phyloP scores from a whole-genome alignment of 2,113 vertebrate species.

The Zingel zingel region DNA sequence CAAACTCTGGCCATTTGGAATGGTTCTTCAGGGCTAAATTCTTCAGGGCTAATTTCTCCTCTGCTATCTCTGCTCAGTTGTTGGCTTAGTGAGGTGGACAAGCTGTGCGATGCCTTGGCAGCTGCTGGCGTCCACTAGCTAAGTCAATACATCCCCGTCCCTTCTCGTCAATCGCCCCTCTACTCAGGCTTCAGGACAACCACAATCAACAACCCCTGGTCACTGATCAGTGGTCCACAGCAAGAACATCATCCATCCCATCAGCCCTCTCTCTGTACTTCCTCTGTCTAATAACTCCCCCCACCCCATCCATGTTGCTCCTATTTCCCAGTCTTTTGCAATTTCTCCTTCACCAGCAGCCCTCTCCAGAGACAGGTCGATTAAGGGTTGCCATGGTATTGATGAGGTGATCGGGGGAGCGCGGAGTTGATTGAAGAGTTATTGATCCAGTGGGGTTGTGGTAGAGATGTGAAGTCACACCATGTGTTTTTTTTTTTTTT shows the following conservation, averaged over 20 bases:
- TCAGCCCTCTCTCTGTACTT: constrained; percentile 1
- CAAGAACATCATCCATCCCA: constrained; percentile 40
- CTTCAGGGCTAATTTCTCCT: constrained; percentile 23
- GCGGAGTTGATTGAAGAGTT: constrained; percentile 76
- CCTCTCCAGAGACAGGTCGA: constrained; percentile 74
- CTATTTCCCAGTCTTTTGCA: constrained; percentile 43
- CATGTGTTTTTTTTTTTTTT: constrained; percentile 28
- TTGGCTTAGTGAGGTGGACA: neutral
- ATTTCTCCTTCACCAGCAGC: constrained; percentile 55
- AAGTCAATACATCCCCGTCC: constrained; percentile 30
- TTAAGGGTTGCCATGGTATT: constrained; percentile 81
- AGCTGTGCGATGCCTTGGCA: constrained; percentile 2
- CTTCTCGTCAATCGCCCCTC: constrained; percentile 46
- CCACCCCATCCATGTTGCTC: constrained; percentile 28
- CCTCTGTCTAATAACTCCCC: constrained; percentile 38
- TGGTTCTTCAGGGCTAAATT: constrained; percentile 42
- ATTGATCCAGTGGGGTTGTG: constrained; percentile 77
- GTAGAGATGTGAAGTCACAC: constrained; percentile 68
- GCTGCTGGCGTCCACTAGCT: neutral
- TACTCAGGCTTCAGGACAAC: constrained; percentile 31
- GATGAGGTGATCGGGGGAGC: constrained; percentile 64
- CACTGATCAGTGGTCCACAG: constrained; percentile 61
- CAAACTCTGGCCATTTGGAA: constrained; percentile 6
- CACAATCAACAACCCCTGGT: constrained; percentile 49
- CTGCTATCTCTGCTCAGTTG: constrained; percentile 5